These are phyloP conservation scores for Rhynchotus rufescens DNA, from an alignment of 2,797 vertebrate genomes.

Conservation along the genomic window DNA sequence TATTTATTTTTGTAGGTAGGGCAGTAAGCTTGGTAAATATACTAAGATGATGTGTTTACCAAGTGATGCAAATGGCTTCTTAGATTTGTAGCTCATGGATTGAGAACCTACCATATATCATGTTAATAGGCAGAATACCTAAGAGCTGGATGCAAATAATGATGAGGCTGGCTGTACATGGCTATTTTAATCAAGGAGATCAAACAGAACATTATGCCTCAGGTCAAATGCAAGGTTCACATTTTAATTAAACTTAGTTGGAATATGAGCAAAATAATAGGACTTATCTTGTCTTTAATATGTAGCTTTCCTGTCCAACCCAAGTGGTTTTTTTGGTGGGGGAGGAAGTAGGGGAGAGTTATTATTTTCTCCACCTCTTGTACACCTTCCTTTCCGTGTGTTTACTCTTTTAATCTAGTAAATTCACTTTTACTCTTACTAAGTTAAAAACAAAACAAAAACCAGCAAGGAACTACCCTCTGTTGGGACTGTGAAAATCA, in stretches of 20 bases:
- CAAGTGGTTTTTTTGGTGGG: neutral
- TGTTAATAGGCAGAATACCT: neutral
- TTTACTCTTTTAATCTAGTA: neutral
- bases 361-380: neutral
- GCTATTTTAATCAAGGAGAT: neutral
- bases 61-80: neutral
- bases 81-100: neutral
- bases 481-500: neutral
- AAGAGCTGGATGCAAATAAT: neutral
- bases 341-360: too few relatives aligned
- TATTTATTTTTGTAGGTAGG: neutral
- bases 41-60: neutral
- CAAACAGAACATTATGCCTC: neutral
- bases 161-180: neutral
- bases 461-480: fast-evolving
- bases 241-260: neutral
- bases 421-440: neutral
- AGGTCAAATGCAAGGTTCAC: neutral
- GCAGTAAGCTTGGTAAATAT: neutral
- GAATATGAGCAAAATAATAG: neutral
- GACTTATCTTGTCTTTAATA: neutral
- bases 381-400: neutral
- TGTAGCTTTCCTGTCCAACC: neutral
- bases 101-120: neutral
- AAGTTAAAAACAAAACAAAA: fast-evolving